Evolutionary conservation across 2,113 vertebrate genomes (phyloP).

Genomic region (Epinephelus cyanopodus): DNA sequence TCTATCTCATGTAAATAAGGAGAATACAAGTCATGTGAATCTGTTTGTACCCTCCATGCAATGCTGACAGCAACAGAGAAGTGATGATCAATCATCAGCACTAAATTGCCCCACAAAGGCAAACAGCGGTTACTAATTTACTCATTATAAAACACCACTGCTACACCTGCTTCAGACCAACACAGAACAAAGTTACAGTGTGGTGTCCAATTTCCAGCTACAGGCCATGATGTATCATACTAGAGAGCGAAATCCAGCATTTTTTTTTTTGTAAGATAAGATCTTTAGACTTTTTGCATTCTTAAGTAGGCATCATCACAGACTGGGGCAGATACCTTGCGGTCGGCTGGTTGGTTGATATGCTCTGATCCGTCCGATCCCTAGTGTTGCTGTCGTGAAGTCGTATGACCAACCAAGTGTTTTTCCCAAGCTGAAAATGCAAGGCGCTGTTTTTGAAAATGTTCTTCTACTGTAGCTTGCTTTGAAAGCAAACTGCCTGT

Average conservation of each 20-base stretch:
- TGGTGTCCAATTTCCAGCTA: neutral
- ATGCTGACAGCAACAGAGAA: neutral
- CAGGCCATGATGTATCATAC: neutral
- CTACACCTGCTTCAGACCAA: neutral
- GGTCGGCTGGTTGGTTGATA: too few species aligned
- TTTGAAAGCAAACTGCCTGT: too few species aligned
- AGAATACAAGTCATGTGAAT: neutral
- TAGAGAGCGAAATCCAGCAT: neutral
- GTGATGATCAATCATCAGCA: neutral
- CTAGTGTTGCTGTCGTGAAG: too few species aligned
- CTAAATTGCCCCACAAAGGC: neutral
- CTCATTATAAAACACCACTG: too few species aligned
- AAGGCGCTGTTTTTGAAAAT: too few species aligned
- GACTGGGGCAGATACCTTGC: neutral
- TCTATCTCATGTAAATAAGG: neutral
- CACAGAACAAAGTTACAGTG: too few species aligned
- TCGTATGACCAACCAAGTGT: too few species aligned
- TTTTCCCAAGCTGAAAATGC: too few species aligned
- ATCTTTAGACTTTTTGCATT: neutral
- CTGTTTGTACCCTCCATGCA: neutral
- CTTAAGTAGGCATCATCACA: constrained; percentile 10
- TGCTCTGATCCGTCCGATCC: too few species aligned
- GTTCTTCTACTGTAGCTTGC: too few species aligned
- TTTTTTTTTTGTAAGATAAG: neutral
- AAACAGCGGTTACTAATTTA: neutral